These are phyloP conservation scores for Drosophila subpulchrella DNA, from an alignment of 1,140 invertebrate genomes.

Conservation along the genomic window DNA sequence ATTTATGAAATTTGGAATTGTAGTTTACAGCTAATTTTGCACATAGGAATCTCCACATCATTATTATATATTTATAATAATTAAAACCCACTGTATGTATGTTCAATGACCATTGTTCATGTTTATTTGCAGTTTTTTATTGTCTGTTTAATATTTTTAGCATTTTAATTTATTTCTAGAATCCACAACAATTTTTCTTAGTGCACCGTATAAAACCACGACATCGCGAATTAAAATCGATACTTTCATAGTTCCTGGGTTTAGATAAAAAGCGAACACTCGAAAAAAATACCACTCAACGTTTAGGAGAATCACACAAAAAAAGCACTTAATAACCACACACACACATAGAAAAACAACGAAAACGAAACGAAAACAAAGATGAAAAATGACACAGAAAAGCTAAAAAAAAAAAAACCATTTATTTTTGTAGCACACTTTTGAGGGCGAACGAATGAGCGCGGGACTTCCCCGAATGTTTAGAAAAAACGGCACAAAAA, in stretches of 20 bases:
- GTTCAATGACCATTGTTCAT: no score
- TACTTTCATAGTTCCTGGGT: slow-evolving; percentile 30
- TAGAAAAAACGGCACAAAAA: slow-evolving; percentile 82
- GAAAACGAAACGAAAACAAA: slow-evolving; percentile 36
- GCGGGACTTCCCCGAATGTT: slow-evolving; percentile 44
- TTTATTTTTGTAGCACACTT: slow-evolving; percentile 63
- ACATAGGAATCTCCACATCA: no score
- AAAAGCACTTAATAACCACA: background rate
- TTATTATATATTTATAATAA: no score
- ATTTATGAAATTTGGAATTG: no score
- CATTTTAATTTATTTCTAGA: no score
- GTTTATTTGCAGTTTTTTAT: no score
- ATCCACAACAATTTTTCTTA: slow-evolving; percentile 12
- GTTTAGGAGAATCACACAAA: slow-evolving; percentile 32
- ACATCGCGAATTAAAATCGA: slow-evolving; percentile 38
- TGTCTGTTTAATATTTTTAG: no score
- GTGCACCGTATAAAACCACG: slow-evolving; percentile 2
- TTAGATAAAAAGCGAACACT: background rate
- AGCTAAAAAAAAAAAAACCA: slow-evolving; percentile 18
- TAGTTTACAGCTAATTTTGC: no score
- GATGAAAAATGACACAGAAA: slow-evolving; percentile 28
- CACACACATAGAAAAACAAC: background rate
- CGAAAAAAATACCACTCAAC: slow-evolving; percentile 1
- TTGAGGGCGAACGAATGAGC: slow-evolving; percentile 12
- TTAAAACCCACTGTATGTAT: no score